Conservation (phyloP, 2,113 vertebrate genomes). For the Dicerorhinus sumatrensis region DNA sequence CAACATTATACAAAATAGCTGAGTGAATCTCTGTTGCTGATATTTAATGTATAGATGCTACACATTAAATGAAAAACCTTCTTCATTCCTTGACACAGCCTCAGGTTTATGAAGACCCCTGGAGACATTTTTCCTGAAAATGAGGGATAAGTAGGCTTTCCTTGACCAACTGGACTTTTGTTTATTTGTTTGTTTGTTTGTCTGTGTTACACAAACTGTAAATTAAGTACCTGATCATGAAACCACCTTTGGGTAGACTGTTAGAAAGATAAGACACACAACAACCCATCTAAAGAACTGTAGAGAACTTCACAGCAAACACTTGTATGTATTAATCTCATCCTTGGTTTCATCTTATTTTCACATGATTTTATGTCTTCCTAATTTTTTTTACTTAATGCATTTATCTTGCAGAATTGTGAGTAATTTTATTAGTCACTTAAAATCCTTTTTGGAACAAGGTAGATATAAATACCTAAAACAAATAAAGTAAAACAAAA, state of each 20-base stretch:
- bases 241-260: not conserved
- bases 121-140: not conserved
- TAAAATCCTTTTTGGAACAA: slow-evolving; percentile 5
- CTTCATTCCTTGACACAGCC: not conserved
- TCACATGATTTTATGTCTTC: not conserved
- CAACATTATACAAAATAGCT: not conserved
- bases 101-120: not conserved
- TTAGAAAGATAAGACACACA: not conserved
- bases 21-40: not conserved
- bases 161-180: not conserved
- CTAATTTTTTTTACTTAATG: slow-evolving; percentile 22
- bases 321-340: not conserved
- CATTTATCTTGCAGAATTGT: not conserved
- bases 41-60: not conserved
- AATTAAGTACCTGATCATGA: slow-evolving; percentile 22
- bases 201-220: not conserved
- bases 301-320: not conserved
- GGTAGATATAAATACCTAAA: slow-evolving; percentile 30
- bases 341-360: slow-evolving; percentile 24
- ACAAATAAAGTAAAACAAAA: slow-evolving; percentile 55
- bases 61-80: not conserved
- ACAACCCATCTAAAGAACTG: not conserved
- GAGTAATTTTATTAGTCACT: slow-evolving; percentile 12
- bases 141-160: not conserved
- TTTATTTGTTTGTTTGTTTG: slow-evolving; percentile 15